Conservation (phyloP, 2,113 vertebrate species). For the Anguilla rostrata region DNA sequence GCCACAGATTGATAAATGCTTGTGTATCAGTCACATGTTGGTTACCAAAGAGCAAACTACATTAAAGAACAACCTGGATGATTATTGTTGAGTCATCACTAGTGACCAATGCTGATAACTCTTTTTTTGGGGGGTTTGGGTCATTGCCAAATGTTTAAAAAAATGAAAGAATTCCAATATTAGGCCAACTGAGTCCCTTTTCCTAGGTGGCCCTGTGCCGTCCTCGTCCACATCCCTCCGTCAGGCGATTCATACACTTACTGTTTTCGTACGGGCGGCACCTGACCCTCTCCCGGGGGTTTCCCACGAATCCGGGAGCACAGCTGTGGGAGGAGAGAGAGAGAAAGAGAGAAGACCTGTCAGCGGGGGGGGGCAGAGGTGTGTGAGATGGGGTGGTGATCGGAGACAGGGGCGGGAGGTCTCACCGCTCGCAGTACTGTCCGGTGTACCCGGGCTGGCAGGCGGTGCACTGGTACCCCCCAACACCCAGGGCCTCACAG, state of each 20-base stretch:
- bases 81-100: not conserved
- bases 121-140: not conserved
- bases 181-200: not conserved
- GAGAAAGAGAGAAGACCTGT: not conserved
- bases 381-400: not conserved
- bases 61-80: not conserved
- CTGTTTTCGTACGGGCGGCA: constrained; percentile 73
- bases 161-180: not conserved
- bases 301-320: constrained; percentile 81
- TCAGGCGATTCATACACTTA: constrained; percentile 35
- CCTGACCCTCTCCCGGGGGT: constrained; percentile 77
- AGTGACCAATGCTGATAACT: not conserved
- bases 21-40: too few species aligned
- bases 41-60: too few species aligned
- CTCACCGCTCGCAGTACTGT: constrained; percentile 95
- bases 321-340: constrained; percentile 66
- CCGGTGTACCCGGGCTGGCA: constrained; percentile 85
- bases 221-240: not conserved
- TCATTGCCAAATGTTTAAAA: not conserved
- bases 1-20: too few species aligned
- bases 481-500: constrained; percentile 81
- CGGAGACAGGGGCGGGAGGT: not conserved
- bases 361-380: not conserved
- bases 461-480: constrained; percentile 87
- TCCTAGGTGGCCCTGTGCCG: not conserved